phyloP scores from a whole-genome alignment of 1,140 invertebrate genomes.

The Meloidogyne floridensis region DNA sequence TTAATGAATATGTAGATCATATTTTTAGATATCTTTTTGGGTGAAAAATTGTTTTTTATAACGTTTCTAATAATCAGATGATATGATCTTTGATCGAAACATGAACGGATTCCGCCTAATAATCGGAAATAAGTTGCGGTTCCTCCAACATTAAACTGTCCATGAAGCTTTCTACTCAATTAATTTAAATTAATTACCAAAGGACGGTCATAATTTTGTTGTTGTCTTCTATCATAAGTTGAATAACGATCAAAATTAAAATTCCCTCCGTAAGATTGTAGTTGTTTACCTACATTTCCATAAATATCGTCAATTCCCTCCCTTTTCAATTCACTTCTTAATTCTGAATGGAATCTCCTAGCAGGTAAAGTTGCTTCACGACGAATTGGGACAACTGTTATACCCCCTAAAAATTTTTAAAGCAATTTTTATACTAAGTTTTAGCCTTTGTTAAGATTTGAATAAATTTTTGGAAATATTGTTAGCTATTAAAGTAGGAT shows the following conservation, averaged over 20 bases:
- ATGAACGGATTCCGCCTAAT: too few species aligned
- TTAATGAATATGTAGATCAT: too few species aligned
- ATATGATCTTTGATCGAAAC: too few species aligned
- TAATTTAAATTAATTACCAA: neutral
- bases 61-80: too few species aligned
- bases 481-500: too few species aligned
- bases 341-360: constrained; percentile 19
- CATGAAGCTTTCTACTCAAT: too few species aligned
- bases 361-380: constrained; percentile 26
- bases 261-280: neutral
- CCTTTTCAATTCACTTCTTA: constrained; percentile 12
- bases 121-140: too few species aligned
- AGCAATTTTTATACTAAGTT: neutral
- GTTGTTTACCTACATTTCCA: constrained; percentile 15
- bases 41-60: too few species aligned
- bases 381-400: constrained; percentile 25
- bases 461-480: too few species aligned
- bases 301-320: neutral
- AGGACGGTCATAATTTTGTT: constrained; percentile 1
- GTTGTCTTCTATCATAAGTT: neutral
- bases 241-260: constrained; percentile 10
- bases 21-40: too few species aligned
- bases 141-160: too few species aligned
- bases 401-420: neutral
- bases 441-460: too few species aligned